phyloP scores from a whole-genome alignment of 2,113 vertebrate species.

The Forbesichthys papilliferus region DNA sequence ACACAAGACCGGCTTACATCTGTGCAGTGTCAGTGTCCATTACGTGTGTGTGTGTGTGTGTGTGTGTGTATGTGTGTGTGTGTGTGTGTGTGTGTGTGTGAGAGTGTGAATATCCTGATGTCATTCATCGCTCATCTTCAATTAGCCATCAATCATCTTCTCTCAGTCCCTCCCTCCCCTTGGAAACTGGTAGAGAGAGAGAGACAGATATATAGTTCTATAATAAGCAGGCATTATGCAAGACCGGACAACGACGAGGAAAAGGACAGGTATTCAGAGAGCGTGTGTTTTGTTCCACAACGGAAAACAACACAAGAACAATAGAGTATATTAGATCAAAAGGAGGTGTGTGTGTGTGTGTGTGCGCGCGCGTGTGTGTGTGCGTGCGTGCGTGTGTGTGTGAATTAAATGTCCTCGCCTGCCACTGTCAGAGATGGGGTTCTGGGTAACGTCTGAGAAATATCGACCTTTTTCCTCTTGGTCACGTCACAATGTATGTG shows the following conservation, averaged over 20 bases:
- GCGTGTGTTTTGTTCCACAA: background rate
- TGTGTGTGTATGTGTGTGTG: no score
- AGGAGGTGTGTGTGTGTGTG: background rate
- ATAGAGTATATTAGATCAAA: no score
- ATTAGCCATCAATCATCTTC: constrained; percentile 60
- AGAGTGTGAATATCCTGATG: constrained; percentile 20
- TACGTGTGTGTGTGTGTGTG: no score
- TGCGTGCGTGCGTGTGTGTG: background rate
- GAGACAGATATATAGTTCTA: background rate
- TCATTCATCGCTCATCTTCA: constrained; percentile 56
- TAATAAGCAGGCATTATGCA: no score
- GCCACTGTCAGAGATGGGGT: background rate
- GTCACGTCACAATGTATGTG: no score
- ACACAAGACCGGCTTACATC: constrained; percentile 1
- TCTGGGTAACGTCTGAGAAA: background rate
- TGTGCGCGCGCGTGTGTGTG: background rate
- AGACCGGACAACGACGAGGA: background rate
- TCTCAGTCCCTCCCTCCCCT: constrained; percentile 28
- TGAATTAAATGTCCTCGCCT: no score
- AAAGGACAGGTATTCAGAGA: background rate
- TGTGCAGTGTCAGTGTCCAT: constrained; percentile 3
- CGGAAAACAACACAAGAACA: background rate
- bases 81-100: background rate
- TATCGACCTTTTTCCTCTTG: no score
- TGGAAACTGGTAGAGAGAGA: background rate